A percentile compares a stretch with the other conserved stretches of the same genome.
Conservation (phyloP, 2,888 invertebrate genomes). For the Caenorhabditis doughertyi region DNA sequence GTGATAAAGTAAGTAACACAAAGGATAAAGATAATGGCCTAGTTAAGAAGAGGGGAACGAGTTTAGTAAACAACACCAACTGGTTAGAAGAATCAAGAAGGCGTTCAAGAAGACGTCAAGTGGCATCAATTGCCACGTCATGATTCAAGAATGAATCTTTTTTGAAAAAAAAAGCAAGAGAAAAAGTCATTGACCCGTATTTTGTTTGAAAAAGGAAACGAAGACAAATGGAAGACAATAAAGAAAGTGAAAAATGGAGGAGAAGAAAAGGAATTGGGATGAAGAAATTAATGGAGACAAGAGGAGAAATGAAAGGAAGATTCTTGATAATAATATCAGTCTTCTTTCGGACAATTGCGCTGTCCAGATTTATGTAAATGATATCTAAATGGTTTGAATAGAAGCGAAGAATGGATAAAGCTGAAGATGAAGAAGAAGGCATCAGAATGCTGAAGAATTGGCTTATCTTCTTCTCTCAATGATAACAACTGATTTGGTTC, state of each 20-base stretch:
- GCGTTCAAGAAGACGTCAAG: constrained; percentile 6
- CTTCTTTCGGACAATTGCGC: constrained; percentile 25
- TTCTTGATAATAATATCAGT: constrained; percentile 43
- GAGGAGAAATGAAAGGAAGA: not conserved
- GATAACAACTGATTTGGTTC: constrained; percentile 36
- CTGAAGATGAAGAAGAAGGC: constrained; percentile 1
- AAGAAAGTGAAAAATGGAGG: constrained; percentile 32
- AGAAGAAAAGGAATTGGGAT: constrained; percentile 8
- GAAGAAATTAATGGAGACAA: not conserved
- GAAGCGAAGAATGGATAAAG: not conserved
- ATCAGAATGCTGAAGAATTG: constrained; percentile 1
- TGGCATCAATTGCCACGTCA: constrained; percentile 29
- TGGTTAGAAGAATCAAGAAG: constrained; percentile 8
- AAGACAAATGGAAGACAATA: constrained; percentile 27
- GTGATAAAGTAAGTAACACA: constrained; percentile 49
- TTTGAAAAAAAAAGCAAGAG: not conserved
- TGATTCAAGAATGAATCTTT: not conserved
- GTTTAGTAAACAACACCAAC: constrained; percentile 38
- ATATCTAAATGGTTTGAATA: constrained; percentile 35
- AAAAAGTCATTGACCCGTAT: constrained; percentile 38
- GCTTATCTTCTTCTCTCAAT: constrained; percentile 16
- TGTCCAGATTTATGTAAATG: constrained; percentile 48
- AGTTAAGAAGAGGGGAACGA: constrained; percentile 28
- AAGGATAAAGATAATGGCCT: constrained; percentile 40
- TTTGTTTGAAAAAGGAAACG: constrained; percentile 15